A percentile compares a stretch with the other conserved stretches of the same genome.
phyloP scores from a whole-genome alignment of 2,888 invertebrate species.

The Dendrolimus houi region DNA sequence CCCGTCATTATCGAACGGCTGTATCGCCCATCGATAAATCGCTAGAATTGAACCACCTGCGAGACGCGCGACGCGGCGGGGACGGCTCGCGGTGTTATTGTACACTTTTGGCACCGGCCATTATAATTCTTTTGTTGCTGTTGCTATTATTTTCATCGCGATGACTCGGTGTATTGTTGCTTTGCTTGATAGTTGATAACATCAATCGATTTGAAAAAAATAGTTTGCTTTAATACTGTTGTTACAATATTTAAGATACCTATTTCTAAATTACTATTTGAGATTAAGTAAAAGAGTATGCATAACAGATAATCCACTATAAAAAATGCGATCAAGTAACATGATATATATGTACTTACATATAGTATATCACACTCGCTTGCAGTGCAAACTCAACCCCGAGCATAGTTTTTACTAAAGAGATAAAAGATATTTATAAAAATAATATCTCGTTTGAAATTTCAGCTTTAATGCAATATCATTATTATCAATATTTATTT shows the following conservation, averaged over 20 bases:
- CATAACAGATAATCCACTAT: too few species aligned
- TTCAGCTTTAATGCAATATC: too few species aligned
- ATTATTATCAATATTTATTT: too few species aligned
- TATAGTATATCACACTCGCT: too few species aligned
- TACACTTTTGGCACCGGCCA: constrained; percentile 61
- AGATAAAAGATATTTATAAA: too few species aligned
- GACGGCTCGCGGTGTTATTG: constrained; percentile 40
- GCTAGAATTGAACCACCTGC: constrained; percentile 54
- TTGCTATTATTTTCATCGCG: constrained; percentile 59
- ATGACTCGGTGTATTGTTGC: constrained; percentile 52
- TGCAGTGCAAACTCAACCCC: too few species aligned
- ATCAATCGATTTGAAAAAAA: constrained; percentile 29
- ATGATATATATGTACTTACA: too few species aligned
- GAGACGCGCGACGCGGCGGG: constrained; percentile 21
- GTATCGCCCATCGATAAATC: constrained; percentile 61
- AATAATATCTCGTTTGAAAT: too few species aligned
- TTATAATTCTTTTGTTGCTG: constrained; percentile 68
- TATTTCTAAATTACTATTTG: too few species aligned
- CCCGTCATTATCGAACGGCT: constrained; percentile 51
- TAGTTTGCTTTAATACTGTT: constrained; percentile 26
- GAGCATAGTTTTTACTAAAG: too few species aligned
- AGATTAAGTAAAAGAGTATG: too few species aligned
- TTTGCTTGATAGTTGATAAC: constrained; percentile 41
- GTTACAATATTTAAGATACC: neutral
- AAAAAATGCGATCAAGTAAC: too few species aligned